Evolutionary conservation across 1,140 invertebrate genomes (phyloP).

Genomic region (Cotesia chilonis): DNA sequence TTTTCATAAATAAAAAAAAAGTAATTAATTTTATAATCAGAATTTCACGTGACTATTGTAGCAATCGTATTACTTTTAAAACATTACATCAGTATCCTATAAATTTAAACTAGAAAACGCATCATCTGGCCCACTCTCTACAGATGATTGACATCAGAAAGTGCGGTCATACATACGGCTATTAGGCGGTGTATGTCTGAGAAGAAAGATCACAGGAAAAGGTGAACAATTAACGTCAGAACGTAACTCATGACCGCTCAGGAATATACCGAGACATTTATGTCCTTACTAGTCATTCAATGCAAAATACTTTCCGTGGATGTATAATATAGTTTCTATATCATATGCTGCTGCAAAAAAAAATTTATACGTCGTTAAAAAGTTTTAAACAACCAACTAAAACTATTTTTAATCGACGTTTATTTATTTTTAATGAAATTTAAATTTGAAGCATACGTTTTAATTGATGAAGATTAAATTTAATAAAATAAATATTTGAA

Average conservation of each 20-base stretch:
- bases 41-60: no score
- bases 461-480: no score
- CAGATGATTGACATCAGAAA: constrained; percentile 47
- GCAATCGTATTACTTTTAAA: no score
- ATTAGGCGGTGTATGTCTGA: neutral
- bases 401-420: no score
- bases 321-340: constrained; percentile 41
- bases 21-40: no score
- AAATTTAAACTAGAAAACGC: constrained; percentile 46
- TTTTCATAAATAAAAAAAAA: no score
- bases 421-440: no score
- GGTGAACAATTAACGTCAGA: constrained; percentile 54
- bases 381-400: no score
- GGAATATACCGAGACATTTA: constrained; percentile 45
- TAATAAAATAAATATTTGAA: no score
- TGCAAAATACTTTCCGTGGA: constrained; percentile 48
- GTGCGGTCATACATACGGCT: no score
- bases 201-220: constrained; percentile 49
- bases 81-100: constrained; percentile 27
- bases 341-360: constrained; percentile 35
- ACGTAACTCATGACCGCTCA: constrained; percentile 49
- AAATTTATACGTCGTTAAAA: no score
- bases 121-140: constrained; percentile 36
- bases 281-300: constrained; percentile 47
- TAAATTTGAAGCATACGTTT: no score